Conservation (phyloP, 2,113 vertebrate species). For the Paratilapia polleni region DNA sequence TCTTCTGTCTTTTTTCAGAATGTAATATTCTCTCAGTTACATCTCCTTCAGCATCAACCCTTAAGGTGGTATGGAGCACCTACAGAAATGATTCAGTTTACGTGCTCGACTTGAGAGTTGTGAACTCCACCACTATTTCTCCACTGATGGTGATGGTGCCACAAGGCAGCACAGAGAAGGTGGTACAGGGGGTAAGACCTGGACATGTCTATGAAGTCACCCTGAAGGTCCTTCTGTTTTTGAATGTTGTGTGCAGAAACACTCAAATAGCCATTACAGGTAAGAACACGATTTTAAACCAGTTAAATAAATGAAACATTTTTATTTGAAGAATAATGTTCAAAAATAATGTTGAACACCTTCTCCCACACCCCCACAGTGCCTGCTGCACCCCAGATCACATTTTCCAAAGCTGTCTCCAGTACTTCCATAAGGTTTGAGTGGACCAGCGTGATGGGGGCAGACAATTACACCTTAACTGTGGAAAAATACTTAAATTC, state of each 20-base stretch:
- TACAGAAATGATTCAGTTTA: slow-evolving; percentile 51
- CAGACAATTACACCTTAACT: slow-evolving; percentile 70
- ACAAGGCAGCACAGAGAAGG: slow-evolving; percentile 22
- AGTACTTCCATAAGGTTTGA: slow-evolving; percentile 74
- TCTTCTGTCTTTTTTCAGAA: slow-evolving; percentile 37
- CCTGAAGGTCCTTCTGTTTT: slow-evolving; percentile 58
- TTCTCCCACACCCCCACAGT: slow-evolving; percentile 62
- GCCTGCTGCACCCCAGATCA: slow-evolving; percentile 72
- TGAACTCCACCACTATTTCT: slow-evolving; percentile 59
- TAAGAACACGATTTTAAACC: slow-evolving; percentile 14
- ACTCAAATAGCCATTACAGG: slow-evolving; percentile 60
- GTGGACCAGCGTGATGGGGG: slow-evolving; percentile 75
- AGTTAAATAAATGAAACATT: background rate
- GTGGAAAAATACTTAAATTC: slow-evolving; percentile 39
- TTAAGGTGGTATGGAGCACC: slow-evolving; percentile 66
- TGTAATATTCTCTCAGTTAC: slow-evolving; percentile 68
- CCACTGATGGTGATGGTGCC: slow-evolving; percentile 50
- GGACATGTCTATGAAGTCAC: slow-evolving; percentile 71
- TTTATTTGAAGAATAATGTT: background rate
- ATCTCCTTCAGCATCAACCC: slow-evolving; percentile 72
- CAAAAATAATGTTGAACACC: slow-evolving; percentile 1
- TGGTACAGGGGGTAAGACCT: slow-evolving; percentile 69
- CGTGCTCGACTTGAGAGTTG: slow-evolving; percentile 57
- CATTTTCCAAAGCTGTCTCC: slow-evolving; percentile 62
- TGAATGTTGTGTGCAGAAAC: slow-evolving; percentile 26